phyloP scores from a whole-genome alignment of 2,888 invertebrate genomes.

The Xestia c-nigrum region DNA sequence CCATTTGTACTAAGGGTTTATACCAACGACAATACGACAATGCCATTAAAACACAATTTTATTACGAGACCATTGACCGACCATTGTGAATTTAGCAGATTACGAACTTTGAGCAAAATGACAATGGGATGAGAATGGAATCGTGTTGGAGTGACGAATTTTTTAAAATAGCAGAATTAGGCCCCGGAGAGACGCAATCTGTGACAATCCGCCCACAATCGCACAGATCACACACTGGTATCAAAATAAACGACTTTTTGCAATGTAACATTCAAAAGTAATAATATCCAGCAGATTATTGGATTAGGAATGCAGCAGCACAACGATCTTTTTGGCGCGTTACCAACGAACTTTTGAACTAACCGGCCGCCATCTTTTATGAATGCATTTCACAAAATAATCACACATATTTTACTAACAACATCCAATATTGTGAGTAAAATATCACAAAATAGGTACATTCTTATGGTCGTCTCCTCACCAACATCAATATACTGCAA shows the following conservation, averaged over 20 bases:
- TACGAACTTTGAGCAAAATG: no score
- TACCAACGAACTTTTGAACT: background rate
- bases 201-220: slow-evolving; percentile 17
- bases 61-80: no score
- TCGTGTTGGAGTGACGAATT: no score
- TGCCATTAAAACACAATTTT: no score
- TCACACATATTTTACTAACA: background rate
- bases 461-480: background rate
- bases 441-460: no score
- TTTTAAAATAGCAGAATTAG: no score
- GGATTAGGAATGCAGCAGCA: background rate
- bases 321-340: background rate
- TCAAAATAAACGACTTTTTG: slow-evolving; percentile 20
- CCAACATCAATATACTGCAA: no score
- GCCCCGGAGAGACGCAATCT: background rate
- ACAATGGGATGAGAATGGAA: no score
- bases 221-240: slow-evolving; percentile 17
- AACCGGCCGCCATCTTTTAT: background rate
- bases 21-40: no score
- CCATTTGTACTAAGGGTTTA: no score
- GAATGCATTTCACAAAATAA: background rate
- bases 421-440: background rate
- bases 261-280: background rate
- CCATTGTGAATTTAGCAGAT: no score
- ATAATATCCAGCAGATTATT: background rate